phyloP scores from a whole-genome alignment of 2,113 vertebrate genomes.

The Carlito syrichta region DNA sequence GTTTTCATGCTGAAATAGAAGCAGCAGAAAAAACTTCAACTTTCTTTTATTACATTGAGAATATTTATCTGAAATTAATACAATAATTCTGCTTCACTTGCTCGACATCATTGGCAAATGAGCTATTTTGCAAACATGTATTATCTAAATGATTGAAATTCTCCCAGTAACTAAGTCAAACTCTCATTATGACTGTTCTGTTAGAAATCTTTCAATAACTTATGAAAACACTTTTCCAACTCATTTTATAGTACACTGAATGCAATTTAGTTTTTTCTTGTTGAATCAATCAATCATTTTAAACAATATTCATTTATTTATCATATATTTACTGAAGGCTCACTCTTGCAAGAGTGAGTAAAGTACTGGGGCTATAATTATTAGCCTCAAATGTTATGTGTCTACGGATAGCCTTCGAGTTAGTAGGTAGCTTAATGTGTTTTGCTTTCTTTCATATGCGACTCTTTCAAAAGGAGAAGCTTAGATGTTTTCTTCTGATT shows the following conservation, averaged over 20 bases:
- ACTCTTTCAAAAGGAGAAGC: background rate
- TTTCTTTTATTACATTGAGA: background rate
- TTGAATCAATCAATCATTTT: constrained; percentile 38
- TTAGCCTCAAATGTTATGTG: background rate
- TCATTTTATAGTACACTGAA: constrained; percentile 43
- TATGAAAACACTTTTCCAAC: constrained; percentile 35
- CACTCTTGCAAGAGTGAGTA: constrained; percentile 3
- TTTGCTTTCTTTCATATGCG: background rate
- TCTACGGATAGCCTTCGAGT: background rate
- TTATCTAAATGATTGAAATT: constrained; percentile 51
- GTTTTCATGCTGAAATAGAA: background rate
- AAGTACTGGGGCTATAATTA: background rate
- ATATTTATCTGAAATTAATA: constrained; percentile 26
- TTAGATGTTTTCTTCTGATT: background rate
- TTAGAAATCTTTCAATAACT: constrained; percentile 45
- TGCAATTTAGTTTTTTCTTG: constrained; percentile 27
- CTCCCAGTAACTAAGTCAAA: background rate
- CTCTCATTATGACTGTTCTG: constrained; percentile 24
- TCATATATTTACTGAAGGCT: constrained; percentile 17
- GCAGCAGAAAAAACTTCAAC: background rate
- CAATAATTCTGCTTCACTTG: constrained; percentile 37
- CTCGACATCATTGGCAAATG: background rate
- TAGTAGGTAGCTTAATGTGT: background rate
- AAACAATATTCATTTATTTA: constrained; percentile 52
- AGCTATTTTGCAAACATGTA: constrained; percentile 15